A percentile compares a stretch with the other conserved stretches of the same genome.
phyloP scores from a whole-genome alignment of 2,888 invertebrate genomes.

The Spilosoma lubricipeda region DNA sequence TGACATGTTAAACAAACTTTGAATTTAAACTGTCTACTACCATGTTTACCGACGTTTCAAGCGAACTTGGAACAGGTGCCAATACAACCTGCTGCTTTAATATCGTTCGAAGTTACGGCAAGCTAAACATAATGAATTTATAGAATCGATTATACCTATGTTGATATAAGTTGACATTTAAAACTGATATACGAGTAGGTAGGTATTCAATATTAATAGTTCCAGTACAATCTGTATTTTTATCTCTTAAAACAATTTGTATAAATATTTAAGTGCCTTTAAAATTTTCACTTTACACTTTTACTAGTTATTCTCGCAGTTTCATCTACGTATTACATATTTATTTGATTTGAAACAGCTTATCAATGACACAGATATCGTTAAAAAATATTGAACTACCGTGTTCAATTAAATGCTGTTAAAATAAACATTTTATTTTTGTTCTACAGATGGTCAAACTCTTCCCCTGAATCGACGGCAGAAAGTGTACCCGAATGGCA shows the following conservation, averaged over 20 bases:
- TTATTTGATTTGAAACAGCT: no score
- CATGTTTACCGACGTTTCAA: constrained; percentile 10
- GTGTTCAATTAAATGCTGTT: neutral
- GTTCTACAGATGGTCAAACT: constrained; percentile 90
- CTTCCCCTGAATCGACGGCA: constrained; percentile 95
- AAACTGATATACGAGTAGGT: no score
- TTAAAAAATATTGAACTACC: no score
- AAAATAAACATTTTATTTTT: neutral
- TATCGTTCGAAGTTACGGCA: constrained; percentile 11
- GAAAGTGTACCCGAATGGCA: constrained; percentile 94
- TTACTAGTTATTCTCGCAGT: no score
- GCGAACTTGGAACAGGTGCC: constrained; percentile 16
- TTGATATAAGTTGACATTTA: neutral
- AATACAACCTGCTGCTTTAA: constrained; percentile 18
- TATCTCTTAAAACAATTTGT: neutral
- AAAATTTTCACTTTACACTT: no score
- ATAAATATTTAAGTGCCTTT: no score
- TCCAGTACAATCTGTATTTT: no score
- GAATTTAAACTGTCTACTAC: constrained; percentile 12
- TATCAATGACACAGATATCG: no score
- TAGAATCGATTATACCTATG: constrained; percentile 1
- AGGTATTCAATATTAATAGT: no score
- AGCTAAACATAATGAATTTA: neutral
- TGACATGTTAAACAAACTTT: neutral
- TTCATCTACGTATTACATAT: no score